Base-by-base conservation (phyloP, 2,113 vertebrate genomes). In the Chloroceryle aenea region DNA sequence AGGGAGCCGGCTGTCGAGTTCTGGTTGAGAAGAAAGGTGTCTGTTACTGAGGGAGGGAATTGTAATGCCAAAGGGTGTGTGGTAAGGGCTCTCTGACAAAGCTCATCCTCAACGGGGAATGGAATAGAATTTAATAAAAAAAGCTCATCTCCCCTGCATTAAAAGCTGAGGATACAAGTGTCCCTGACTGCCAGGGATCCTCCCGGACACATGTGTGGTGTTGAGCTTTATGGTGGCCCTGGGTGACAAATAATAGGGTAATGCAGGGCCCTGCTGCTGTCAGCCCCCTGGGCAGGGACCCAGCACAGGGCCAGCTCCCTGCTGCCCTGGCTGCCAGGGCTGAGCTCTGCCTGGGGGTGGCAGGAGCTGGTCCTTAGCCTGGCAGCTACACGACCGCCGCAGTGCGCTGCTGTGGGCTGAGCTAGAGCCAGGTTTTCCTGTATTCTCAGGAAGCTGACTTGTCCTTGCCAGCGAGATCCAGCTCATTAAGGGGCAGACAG, bases 331-430 rank as follows among this genome's bases (percentile, higher is more conserved):
- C 38, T 58, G 30, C 42, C 40, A 26, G 43, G 42, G 29, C 74
- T 1, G 1, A 69, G 53, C 32, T 64, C 7, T 43, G 2, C 30
- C 32, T 36, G 1, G 1, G 3, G 0, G 8, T 2, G 4, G 6
- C 36, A 20, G 58, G 42, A 56, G 36, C 18, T 4, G 2, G n/a
- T 16, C 43, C 42, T 22, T 9, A 14, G 47, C 25, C 26, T 48
- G 3, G 4, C 0, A 0, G 27, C 22, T 42, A 27, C 62, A n/a
- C n/a, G n/a, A n/a, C n/a, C n/a, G n/a, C n/a, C n/a, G n/a, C n/a
- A 23, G 17, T 7, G 23, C 62, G 78, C 19, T 71, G 3, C 7
- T 0, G 7, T 9, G 27, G n/a, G 14, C 59, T 21, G 50, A 43
- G 27, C 3, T 27, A 30, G 55, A 29, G n/a, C 27, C 0, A 0